Conservation (phyloP, 2,797 vertebrate genomes). For the Todus mexicanus region DNA sequence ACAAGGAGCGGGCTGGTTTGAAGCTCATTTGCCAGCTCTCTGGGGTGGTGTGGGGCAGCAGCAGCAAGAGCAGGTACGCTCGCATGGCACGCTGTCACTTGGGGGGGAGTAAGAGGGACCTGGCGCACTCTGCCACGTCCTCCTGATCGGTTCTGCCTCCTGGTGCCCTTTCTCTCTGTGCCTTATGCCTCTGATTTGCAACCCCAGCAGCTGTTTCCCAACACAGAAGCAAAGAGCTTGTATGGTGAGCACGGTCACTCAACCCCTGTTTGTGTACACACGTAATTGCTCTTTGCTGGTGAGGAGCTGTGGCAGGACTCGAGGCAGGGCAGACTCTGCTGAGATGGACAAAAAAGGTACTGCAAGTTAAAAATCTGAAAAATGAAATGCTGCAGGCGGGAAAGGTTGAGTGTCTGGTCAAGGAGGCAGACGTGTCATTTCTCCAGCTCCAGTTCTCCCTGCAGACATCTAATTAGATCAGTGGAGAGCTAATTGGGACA, state of each 20-base stretch:
- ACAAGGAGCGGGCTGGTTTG: constrained; percentile 40
- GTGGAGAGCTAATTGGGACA: background rate
- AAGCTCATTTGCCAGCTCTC: constrained; percentile 59
- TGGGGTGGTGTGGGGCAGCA: background rate
- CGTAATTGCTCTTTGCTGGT: background rate
- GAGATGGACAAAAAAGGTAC: background rate
- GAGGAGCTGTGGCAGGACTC: background rate
- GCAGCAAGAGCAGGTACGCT: background rate
- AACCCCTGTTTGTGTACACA: background rate
- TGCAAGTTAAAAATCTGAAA: background rate
- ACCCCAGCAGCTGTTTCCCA: background rate
- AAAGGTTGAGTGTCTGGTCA: background rate
- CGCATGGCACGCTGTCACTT: background rate
- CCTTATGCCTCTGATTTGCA: background rate
- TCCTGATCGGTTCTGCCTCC: background rate
- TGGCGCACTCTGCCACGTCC: background rate
- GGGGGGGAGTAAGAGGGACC: background rate
- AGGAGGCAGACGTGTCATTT: background rate
- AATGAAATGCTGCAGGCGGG: background rate
- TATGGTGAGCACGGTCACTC: background rate
- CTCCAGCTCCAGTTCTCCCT: background rate
- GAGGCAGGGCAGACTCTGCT: background rate
- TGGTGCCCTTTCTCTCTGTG: background rate
- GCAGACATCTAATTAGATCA: background rate
- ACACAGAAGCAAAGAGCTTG: background rate